Conservation (phyloP, 2,797 vertebrate genomes). For the Orestias chungarensis region DNA sequence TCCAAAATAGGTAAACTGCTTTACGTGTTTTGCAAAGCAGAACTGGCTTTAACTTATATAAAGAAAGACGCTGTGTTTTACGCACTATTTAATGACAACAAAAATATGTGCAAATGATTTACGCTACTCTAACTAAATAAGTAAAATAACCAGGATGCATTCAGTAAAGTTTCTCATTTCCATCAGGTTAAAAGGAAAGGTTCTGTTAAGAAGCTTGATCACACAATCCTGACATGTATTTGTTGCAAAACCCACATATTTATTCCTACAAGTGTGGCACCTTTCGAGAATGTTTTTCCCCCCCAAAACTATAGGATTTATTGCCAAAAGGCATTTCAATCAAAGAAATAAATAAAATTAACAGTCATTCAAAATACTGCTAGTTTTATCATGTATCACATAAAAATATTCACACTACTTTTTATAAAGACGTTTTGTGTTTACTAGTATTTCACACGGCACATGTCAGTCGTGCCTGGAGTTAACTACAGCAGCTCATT, state of each 20-base stretch:
- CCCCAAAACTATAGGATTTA: not conserved
- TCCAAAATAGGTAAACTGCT: no score
- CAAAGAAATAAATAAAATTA: no score
- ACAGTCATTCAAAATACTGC: not conserved
- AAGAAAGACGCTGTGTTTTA: no score
- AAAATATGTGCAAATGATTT: no score
- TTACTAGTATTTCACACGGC: not conserved
- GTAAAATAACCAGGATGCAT: no score
- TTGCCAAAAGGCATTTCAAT: not conserved
- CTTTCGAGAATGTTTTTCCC: no score
- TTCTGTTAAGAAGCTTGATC: not conserved
- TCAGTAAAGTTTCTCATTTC: no score
- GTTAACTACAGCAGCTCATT: constrained; percentile 11
- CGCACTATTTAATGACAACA: no score
- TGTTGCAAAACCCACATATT: no score
- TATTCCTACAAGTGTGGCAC: not conserved
- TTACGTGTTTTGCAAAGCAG: no score
- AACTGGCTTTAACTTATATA: no score
- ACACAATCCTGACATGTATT: not conserved
- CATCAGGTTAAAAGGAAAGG: not conserved
- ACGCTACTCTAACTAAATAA: no score
- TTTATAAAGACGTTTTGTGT: not conserved
- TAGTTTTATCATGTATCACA: not conserved
- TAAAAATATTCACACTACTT: not conserved
- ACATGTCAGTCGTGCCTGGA: not conserved